A percentile compares a stretch with the other conserved stretches of the same genome.
Evolutionary conservation across 2,888 invertebrate species (phyloP).

Genomic region (Drosophila macrospina): DNA sequence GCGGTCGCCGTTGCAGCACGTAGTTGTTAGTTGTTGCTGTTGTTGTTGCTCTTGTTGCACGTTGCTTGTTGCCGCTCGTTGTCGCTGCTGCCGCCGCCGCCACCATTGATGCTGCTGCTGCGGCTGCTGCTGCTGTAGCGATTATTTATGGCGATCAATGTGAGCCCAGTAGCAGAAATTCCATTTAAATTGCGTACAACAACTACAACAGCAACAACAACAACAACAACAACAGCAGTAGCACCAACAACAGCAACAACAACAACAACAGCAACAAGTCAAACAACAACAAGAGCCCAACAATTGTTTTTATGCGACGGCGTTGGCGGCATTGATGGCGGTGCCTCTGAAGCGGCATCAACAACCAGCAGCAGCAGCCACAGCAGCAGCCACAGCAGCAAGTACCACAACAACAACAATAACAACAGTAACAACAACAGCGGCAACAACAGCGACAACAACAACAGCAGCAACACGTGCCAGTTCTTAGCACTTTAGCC

Average conservation of each 20-base stretch:
- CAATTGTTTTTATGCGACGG: slow-evolving; percentile 73
- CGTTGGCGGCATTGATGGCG: slow-evolving; percentile 80
- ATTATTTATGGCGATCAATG: slow-evolving; percentile 77
- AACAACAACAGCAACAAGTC: slow-evolving; percentile 49
- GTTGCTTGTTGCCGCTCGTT: slow-evolving; percentile 33
- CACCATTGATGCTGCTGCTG: slow-evolving; percentile 42
- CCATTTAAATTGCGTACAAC: slow-evolving; percentile 78
- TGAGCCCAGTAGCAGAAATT: slow-evolving; percentile 76
- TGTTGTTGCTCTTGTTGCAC: slow-evolving; percentile 33
- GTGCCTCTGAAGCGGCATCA: slow-evolving; percentile 74
- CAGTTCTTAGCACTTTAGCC: slow-evolving; percentile 31
- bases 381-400: slow-evolving; percentile 31
- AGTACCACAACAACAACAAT: slow-evolving; percentile 40
- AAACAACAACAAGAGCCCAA: slow-evolving; percentile 50
- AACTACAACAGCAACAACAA: slow-evolving; percentile 40
- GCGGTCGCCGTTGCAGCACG: slow-evolving; percentile 72
- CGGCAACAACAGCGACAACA: slow-evolving; percentile 33
- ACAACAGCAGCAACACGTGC: slow-evolving; percentile 35
- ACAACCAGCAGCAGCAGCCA: slow-evolving; percentile 40
- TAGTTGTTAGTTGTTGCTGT: slow-evolving; percentile 49
- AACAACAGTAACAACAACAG: slow-evolving; percentile 16
- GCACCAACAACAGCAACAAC: slow-evolving; percentile 41
- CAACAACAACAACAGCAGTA: slow-evolving; percentile 32
- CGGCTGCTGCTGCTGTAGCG: slow-evolving; percentile 54
- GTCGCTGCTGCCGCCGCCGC: slow-evolving; percentile 34